These are phyloP conservation scores for Pteruthius melanotis DNA, from an alignment of 2,113 vertebrate species.

Conservation along the genomic window DNA sequence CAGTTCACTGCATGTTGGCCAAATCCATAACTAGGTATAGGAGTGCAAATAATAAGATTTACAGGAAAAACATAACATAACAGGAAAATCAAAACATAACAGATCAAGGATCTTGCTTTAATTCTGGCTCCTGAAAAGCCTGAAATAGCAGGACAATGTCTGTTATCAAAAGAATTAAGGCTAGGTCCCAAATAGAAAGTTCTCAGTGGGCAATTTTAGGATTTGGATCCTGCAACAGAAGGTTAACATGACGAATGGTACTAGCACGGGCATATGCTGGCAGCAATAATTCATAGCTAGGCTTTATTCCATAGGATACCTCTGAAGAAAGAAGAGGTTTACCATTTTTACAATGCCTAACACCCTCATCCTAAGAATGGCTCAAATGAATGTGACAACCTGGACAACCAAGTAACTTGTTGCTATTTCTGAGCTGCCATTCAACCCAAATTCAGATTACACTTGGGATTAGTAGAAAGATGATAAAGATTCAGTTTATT, in stretches of 20 bases:
- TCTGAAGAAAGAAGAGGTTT: not conserved
- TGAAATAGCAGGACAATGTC: not conserved
- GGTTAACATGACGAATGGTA: not conserved
- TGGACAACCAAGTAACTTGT: not conserved
- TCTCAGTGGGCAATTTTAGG: not conserved
- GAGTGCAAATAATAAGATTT: not conserved
- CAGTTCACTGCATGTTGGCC: not conserved
- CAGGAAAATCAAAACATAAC: not conserved
- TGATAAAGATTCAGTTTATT: not conserved
- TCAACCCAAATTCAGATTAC: not conserved
- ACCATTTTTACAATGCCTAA: not conserved
- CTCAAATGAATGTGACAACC: not conserved
- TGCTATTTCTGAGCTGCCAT: not conserved
- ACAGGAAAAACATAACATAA: not conserved
- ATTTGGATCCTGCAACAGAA: not conserved
- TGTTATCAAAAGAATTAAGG: not conserved
- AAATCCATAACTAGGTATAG: not conserved
- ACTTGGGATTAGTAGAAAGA: not conserved
- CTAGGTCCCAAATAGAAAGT: not conserved
- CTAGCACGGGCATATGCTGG: not conserved
- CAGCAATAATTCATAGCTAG: not conserved
- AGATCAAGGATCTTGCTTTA: not conserved
- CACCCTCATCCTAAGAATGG: not conserved
- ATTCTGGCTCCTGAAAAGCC: not conserved
- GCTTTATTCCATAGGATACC: not conserved